Percentiles rank a stretch among this genome's conserved stretches.
phyloP scores from a whole-genome alignment of 1,140 invertebrate species.

The Trichonephila clavata region DNA sequence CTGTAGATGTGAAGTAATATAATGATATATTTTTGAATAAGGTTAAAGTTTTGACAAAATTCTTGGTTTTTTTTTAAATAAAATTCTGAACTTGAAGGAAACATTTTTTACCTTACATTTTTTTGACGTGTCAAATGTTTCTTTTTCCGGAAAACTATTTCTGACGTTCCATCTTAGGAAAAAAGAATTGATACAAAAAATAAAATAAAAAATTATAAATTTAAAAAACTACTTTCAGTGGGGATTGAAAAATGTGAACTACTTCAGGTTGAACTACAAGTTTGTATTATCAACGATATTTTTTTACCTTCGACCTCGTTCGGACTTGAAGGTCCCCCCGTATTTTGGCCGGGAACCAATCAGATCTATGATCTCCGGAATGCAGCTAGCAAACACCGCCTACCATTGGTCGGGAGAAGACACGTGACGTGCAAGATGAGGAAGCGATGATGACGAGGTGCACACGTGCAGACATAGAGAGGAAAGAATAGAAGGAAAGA shows the following conservation, averaged over 20 bases:
- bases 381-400: slow-evolving; percentile 98
- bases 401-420: slow-evolving; percentile 76
- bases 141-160: neutral
- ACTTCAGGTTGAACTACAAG: slow-evolving; percentile 65
- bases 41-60: no score
- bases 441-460: slow-evolving; percentile 75
- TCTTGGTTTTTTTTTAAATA: no score
- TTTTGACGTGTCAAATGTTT: neutral
- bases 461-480: slow-evolving; percentile 76
- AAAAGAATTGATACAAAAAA: slow-evolving; percentile 24
- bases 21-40: no score
- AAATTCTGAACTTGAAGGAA: no score
- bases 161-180: slow-evolving; percentile 58
- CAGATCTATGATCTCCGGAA: slow-evolving; percentile 99
- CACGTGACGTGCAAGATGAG: slow-evolving; percentile 75
- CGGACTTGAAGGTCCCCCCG: slow-evolving; percentile 99
- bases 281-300: slow-evolving; percentile 53
- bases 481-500: slow-evolving; percentile 76
- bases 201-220: neutral
- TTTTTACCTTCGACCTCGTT: slow-evolving; percentile 88
- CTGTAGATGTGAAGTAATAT: no score
- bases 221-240: slow-evolving; percentile 42
- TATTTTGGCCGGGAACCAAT: slow-evolving; percentile 99
- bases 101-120: no score
- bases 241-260: slow-evolving; percentile 66